Percentiles rank a stretch among this genome's conserved stretches.
phyloP scores from a whole-genome alignment of 2,888 invertebrate species.

The Eutolmus rufibarbis region DNA sequence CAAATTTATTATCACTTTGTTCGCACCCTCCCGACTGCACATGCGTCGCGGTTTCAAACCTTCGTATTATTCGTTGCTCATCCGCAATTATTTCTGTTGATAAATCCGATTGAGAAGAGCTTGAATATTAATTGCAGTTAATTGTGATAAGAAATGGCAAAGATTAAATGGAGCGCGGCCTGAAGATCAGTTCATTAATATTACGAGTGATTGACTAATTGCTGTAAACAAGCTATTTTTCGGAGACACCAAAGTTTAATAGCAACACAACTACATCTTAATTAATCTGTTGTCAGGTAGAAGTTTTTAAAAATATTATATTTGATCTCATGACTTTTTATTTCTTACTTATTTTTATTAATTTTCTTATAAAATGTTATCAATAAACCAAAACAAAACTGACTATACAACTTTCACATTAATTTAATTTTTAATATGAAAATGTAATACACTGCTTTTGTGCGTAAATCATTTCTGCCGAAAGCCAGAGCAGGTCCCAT shows the following conservation, averaged over 20 bases:
- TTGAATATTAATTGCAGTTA: not conserved
- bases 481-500: no score
- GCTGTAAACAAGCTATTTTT: not conserved
- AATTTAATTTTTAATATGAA: no score
- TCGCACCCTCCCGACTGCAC: not conserved
- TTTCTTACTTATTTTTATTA: no score
- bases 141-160: not conserved
- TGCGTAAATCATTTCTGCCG: no score
- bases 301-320: no score
- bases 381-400: no score
- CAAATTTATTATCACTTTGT: not conserved
- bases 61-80: not conserved
- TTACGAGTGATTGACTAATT: not conserved
- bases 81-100: not conserved
- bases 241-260: not conserved
- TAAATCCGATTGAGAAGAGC: not conserved
- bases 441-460: no score
- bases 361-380: no score
- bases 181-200: not conserved
- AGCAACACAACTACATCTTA: no score
- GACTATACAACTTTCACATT: no score
- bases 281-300: no score
- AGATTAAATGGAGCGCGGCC: not conserved
- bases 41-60: not conserved
- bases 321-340: no score